A percentile compares a stretch with the other conserved stretches of the same genome.
Evolutionary conservation across 2,797 vertebrate genomes (phyloP).

Genomic region (Threskiornis aethiopicus): DNA sequence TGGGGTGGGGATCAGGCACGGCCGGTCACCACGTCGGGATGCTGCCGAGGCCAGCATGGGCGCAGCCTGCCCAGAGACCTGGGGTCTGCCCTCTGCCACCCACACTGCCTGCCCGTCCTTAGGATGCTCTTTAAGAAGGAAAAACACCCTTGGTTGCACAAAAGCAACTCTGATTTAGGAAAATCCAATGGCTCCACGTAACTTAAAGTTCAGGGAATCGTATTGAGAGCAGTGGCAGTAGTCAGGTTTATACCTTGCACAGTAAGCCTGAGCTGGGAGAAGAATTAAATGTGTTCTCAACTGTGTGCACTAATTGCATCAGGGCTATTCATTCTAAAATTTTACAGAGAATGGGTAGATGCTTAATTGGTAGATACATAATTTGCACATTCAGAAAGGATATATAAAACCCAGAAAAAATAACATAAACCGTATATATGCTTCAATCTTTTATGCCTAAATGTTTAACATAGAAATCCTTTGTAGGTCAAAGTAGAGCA

Average conservation of each 20-base stretch:
- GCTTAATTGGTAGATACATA: too few relatives aligned
- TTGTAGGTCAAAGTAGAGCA: not conserved
- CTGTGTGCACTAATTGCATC: not conserved
- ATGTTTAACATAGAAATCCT: not conserved
- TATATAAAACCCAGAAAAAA: not conserved
- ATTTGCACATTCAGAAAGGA: not conserved
- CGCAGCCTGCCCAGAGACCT: not conserved
- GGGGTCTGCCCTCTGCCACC: not conserved
- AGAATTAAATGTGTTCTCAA: not conserved
- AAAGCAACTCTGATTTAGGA: not conserved
- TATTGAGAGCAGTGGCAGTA: rapidly evolving
- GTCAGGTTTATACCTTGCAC: not conserved
- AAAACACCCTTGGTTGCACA: not conserved
- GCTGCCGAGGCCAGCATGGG: rapidly evolving
- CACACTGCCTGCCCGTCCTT: rapidly evolving
- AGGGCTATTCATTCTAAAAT: not conserved
- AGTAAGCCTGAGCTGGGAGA: not conserved
- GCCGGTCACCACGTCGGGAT: rapidly evolving
- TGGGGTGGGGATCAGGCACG: rapidly evolving
- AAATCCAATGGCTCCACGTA: rapidly evolving
- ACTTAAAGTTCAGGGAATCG: not conserved
- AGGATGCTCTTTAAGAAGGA: not conserved
- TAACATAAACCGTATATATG: not conserved
- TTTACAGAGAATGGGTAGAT: not conserved
- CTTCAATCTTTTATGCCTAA: not conserved